phyloP scores from a whole-genome alignment of 2,888 invertebrate genomes.

The Eulithis prunata region DNA sequence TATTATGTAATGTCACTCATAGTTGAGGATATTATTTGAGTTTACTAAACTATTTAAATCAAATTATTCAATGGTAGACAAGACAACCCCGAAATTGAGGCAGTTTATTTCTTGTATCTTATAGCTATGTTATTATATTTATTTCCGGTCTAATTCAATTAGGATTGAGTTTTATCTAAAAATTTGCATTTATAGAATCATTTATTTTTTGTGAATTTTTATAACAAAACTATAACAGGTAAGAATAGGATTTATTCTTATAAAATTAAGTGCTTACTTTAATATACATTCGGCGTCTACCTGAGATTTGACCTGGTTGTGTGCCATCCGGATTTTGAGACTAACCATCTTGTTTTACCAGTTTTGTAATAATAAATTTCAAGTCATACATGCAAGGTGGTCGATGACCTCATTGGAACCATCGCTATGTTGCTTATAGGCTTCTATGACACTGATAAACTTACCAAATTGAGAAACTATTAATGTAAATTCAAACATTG shows the following conservation, averaged over 20 bases:
- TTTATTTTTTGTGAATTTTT: too few species aligned
- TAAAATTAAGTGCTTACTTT: neutral
- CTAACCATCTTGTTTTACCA: conserved; percentile 36
- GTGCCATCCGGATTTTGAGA: conserved; percentile 32
- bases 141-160: too few species aligned
- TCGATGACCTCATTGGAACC: conserved; percentile 30
- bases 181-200: too few species aligned
- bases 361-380: conserved; percentile 29
- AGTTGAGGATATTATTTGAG: too few species aligned
- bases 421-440: conserved; percentile 11
- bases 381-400: conserved; percentile 26
- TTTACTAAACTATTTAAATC: too few species aligned
- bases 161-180: too few species aligned
- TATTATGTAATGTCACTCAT: too few species aligned
- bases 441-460: conserved; percentile 18
- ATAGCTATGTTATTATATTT: too few species aligned
- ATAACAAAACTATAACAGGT: too few species aligned
- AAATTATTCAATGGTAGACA: too few species aligned
- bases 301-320: conserved; percentile 30
- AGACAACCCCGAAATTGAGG: too few species aligned
- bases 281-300: conserved; percentile 11
- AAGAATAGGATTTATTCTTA: neutral
- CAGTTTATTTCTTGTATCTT: too few species aligned
- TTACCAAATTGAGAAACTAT: neutral
- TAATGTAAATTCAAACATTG: neutral